Base-by-base conservation (phyloP, 2,797 vertebrate genomes). In the Darevskia nairensis region DNA sequence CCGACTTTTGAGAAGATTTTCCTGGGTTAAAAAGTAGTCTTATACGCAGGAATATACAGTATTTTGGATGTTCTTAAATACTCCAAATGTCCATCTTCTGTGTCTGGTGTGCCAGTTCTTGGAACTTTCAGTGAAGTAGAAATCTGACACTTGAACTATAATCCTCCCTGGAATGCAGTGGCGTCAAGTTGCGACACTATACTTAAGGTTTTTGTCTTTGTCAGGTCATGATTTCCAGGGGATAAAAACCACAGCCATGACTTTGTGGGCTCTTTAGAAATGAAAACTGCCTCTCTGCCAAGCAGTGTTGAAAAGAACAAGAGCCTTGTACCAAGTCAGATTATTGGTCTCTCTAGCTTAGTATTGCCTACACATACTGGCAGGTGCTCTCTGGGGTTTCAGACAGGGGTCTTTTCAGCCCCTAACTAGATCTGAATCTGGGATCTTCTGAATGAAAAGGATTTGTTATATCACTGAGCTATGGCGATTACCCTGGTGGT, bases 141-240 rank as follows among this genome's bases (percentile, higher is more conserved):
- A 92, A 92, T 66, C 29, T 68, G 84, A 92, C 87, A 87, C 44
- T 88, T 84, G 86, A 89, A 90, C 72, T 69, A 17, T 91, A 86
- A 85, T 84, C 59, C 19, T 44, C 87, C 72, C 72, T 91, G 92
- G 83, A 93, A 88, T 15, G 13, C 8, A 32, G 61, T 88, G 44
- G 35, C 27, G 10, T 74, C 86, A 88, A 59, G 55, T 87, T 0
- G 0, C n/a, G 81, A 68, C 91, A 72, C 89, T 92, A 46, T 90
- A 93, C 92, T 86, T 89, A 89, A 89, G 87, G 81, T 46, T 55
- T 83, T 69, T 86, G 46, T 72, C 1, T 88, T 91, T 88, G 46
- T 92, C 88, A 84, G 80, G 29, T 78, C 91, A 79, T 66, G 84
- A 93, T 88, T 92, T 94, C 87, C 0, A 55, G 0, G 41, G 15